Conservation (phyloP, 2,888 invertebrate species). For the Caenorhabditis panamensis region DNA sequence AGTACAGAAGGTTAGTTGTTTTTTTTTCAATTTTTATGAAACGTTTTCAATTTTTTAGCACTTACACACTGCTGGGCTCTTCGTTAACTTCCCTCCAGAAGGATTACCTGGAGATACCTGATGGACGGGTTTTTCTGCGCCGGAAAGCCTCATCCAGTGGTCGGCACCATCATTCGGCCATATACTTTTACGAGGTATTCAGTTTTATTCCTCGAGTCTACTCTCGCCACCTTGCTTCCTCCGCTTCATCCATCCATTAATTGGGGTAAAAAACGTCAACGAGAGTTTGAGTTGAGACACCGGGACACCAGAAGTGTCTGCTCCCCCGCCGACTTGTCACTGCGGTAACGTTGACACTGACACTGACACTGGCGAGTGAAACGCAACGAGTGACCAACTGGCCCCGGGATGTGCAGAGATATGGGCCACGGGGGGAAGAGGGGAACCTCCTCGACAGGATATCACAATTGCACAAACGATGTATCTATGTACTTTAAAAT, state of each 20-base stretch:
- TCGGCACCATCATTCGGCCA: conserved; percentile 55
- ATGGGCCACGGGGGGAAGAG: neutral
- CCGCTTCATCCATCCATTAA: conserved; percentile 16
- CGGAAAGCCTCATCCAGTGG: conserved; percentile 53
- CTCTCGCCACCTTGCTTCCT: conserved; percentile 13
- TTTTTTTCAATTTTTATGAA: conserved; percentile 1
- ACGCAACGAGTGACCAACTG: conserved; percentile 50
- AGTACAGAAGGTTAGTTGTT: conserved; percentile 57
- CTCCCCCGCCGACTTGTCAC: conserved; percentile 44
- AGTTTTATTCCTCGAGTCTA: conserved; percentile 16
- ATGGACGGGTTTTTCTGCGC: conserved; percentile 45
- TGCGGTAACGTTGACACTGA: conserved; percentile 40
- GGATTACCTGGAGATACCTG: conserved; percentile 45
- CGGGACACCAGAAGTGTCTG: conserved; percentile 30
- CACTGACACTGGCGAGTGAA: conserved; percentile 20
- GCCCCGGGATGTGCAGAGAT: conserved; percentile 57
- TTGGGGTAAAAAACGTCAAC: conserved; percentile 9
- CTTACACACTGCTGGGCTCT: conserved; percentile 47
- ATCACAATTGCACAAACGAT: conserved; percentile 63
- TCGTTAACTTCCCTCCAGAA: conserved; percentile 41
- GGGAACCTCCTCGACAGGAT: conserved; percentile 52
- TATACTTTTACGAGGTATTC: conserved; percentile 60
- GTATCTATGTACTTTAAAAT: conserved; percentile 60
- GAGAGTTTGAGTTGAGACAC: conserved; percentile 35
- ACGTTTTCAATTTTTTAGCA: conserved; percentile 15